phyloP scores from a whole-genome alignment of 2,888 invertebrate genomes.

The Crioceris asparagi region DNA sequence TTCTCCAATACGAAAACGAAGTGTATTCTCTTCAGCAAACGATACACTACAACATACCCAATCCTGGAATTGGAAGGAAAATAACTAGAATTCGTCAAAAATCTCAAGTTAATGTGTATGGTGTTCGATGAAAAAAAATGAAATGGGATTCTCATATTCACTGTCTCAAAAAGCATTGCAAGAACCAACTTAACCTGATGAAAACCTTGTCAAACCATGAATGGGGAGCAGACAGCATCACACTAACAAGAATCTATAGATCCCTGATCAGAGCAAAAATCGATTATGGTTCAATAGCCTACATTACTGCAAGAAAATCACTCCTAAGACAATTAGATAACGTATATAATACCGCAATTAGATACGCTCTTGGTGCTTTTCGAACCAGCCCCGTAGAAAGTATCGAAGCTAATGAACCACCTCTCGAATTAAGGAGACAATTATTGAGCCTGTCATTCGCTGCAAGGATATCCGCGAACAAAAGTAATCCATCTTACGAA shows the following conservation, averaged over 20 bases:
- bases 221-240: not conserved
- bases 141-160: not conserved
- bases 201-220: not conserved
- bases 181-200: not conserved
- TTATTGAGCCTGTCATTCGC: not conserved
- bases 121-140: too few species aligned
- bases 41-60: too few species aligned
- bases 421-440: not conserved
- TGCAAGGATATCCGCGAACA: not conserved
- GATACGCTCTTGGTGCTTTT: not conserved
- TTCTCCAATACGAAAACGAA: slow-evolving; percentile 1
- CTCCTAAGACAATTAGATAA: not conserved
- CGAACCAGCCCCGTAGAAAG: slow-evolving; percentile 1
- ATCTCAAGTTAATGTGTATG: too few species aligned
- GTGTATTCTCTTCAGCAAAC: not conserved
- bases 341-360: not conserved
- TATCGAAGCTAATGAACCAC: not conserved
- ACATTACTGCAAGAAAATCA: not conserved
- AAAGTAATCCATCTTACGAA: not conserved
- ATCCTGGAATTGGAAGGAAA: too few species aligned
- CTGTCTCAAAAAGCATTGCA: not conserved
- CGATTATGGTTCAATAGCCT: not conserved
- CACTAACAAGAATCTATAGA: not conserved
- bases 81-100: too few species aligned
- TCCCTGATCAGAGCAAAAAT: not conserved